Evolutionary conservation across 2,113 vertebrate genomes (phyloP).

Genomic region (Pollachius pollachius): DNA sequence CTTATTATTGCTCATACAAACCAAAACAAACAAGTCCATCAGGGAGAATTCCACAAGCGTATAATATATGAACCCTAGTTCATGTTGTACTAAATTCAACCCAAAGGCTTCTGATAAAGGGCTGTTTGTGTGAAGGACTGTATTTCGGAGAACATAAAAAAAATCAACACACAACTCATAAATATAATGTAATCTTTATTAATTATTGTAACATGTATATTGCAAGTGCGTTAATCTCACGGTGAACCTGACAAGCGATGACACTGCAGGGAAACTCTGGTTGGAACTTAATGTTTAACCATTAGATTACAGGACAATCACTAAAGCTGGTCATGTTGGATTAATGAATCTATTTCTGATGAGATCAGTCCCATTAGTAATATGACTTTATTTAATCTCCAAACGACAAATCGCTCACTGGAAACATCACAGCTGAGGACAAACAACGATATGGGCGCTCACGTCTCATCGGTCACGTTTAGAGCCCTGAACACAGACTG

Average conservation of each 20-base stretch:
- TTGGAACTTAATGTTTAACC: constrained; percentile 13
- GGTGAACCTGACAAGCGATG: constrained; percentile 20
- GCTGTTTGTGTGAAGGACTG: not conserved
- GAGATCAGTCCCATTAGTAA: constrained; percentile 14
- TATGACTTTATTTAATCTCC: not conserved
- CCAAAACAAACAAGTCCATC: too few species aligned
- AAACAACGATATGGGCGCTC: not conserved
- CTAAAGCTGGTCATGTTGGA: constrained; percentile 1
- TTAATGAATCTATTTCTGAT: not conserved
- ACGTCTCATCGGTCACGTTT: constrained; percentile 3
- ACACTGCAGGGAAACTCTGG: constrained; percentile 31
- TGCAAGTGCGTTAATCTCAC: constrained; percentile 20
- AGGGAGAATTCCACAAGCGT: not conserved
- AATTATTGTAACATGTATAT: constrained; percentile 31
- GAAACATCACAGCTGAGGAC: constrained; percentile 19
- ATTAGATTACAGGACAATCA: not conserved
- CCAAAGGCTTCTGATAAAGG: too few species aligned
- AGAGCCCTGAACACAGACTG: not conserved
- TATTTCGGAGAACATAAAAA: constrained; percentile 1
- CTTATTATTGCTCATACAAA: too few species aligned
- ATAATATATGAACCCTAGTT: too few species aligned
- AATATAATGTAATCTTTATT: constrained; percentile 27
- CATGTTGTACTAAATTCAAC: too few species aligned
- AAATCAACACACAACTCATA: constrained; percentile 12
- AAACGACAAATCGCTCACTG: not conserved